Evolutionary conservation across 2,797 vertebrate genomes (phyloP).

Genomic region (Sitta carolinensis): DNA sequence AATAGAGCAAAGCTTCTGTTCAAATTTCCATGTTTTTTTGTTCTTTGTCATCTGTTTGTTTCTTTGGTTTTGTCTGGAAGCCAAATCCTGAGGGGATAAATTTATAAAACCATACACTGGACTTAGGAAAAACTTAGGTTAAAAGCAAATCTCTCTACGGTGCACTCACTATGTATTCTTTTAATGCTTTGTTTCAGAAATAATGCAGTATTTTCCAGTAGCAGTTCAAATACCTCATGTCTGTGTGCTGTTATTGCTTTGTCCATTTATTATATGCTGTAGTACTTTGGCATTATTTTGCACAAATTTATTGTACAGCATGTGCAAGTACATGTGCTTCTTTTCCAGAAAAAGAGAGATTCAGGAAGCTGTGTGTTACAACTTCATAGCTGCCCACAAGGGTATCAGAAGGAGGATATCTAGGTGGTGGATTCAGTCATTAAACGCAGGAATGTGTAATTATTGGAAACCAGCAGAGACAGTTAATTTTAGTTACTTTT

Average conservation of each 20-base stretch:
- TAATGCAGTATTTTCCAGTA: neutral
- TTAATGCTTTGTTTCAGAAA: conserved; percentile 15
- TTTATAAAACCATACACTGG: neutral
- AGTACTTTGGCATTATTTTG: neutral
- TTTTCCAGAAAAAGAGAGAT: neutral
- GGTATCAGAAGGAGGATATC: neutral
- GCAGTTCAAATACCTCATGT: neutral
- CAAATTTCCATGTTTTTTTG: neutral
- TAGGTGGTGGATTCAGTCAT: neutral
- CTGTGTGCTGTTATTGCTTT: neutral
- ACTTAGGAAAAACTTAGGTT: neutral
- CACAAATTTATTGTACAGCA: neutral
- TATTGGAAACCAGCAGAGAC: neutral
- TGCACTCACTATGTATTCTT: neutral
- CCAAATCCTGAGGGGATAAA: conserved; percentile 11
- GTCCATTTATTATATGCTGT: neutral
- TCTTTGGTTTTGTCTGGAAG: conserved; percentile 37
- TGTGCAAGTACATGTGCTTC: neutral
- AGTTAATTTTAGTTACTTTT: conserved; percentile 32
- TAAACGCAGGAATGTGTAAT: neutral
- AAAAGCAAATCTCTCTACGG: neutral
- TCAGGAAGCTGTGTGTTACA: neutral
- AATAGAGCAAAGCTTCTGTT: neutral
- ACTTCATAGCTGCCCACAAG: neutral
- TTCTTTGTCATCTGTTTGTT: conserved; percentile 52